Conservation (phyloP, 2,888 invertebrate genomes). For the Cepaea hortensis region DNA sequence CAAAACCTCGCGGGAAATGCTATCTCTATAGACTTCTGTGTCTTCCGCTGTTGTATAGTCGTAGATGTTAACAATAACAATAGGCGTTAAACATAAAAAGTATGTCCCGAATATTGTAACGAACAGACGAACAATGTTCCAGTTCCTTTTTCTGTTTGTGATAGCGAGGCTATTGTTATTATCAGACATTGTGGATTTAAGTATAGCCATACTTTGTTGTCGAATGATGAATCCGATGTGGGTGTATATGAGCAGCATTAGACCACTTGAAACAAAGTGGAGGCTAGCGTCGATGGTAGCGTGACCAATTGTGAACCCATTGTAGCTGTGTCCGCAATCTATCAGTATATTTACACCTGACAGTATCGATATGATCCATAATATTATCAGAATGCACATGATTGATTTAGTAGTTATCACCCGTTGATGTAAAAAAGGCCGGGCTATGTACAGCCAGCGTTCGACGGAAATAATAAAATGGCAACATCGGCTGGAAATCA, state of each 20-base stretch:
- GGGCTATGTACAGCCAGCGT: conserved; percentile 10
- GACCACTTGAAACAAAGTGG: background rate
- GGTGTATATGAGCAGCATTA: background rate
- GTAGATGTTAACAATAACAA: background rate
- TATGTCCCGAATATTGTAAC: background rate
- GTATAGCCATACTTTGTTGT: background rate
- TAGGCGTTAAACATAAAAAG: background rate
- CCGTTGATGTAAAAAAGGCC: background rate
- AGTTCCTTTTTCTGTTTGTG: too few relatives aligned
- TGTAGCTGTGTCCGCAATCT: background rate
- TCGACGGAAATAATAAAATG: background rate
- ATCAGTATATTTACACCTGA: background rate
- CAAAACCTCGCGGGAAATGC: background rate
- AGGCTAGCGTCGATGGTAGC: background rate
- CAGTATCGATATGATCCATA: background rate
- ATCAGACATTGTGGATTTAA: background rate
- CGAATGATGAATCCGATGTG: background rate
- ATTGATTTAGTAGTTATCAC: background rate
- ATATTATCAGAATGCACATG: background rate
- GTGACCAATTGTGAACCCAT: background rate
- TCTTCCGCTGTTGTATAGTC: background rate
- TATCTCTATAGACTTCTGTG: background rate
- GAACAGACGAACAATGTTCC: too few relatives aligned
- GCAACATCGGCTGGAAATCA: background rate
- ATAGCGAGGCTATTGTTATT: background rate